phyloP scores from a whole-genome alignment of 1,140 invertebrate genomes.

The Episyrphus balteatus region DNA sequence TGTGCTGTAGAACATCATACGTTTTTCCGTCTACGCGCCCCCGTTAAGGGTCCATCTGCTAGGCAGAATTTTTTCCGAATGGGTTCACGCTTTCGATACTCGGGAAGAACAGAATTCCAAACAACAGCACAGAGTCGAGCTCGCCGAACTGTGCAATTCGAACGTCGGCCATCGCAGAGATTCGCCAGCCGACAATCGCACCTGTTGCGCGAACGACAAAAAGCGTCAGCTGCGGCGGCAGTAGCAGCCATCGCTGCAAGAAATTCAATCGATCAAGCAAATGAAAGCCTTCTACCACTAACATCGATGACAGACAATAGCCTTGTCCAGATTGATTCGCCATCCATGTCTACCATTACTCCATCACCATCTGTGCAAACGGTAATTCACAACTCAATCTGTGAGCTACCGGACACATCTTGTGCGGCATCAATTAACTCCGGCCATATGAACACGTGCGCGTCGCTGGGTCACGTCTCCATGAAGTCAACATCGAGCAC shows the following conservation, averaged over 20 bases:
- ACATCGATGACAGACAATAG: neutral
- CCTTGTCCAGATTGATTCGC: slow-evolving; percentile 12
- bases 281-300: neutral
- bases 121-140: slow-evolving; percentile 81
- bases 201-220: slow-evolving; percentile 62
- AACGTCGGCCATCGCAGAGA: slow-evolving; percentile 89
- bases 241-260: slow-evolving; percentile 34
- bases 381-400: slow-evolving; percentile 31
- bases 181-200: slow-evolving; percentile 84
- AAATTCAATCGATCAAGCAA: neutral
- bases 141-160: slow-evolving; percentile 84
- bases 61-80: slow-evolving; percentile 94
- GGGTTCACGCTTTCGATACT: slow-evolving; percentile 92
- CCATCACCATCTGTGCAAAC: slow-evolving; percentile 33
- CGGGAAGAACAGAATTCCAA: slow-evolving; percentile 91
- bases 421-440: slow-evolving; percentile 27
- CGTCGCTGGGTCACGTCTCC: slow-evolving; percentile 28
- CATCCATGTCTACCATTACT: slow-evolving; percentile 17
- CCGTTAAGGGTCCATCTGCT: slow-evolving; percentile 77
- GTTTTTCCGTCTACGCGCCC: slow-evolving; percentile 89
- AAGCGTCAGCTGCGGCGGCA: slow-evolving; percentile 40
- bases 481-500: slow-evolving; percentile 32
- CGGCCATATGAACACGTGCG: slow-evolving; percentile 19
- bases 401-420: slow-evolving; percentile 17
- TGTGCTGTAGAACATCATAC: slow-evolving; percentile 98